Conservation (phyloP, 2,888 invertebrate genomes). For the Bhutanitis thaidina region DNA sequence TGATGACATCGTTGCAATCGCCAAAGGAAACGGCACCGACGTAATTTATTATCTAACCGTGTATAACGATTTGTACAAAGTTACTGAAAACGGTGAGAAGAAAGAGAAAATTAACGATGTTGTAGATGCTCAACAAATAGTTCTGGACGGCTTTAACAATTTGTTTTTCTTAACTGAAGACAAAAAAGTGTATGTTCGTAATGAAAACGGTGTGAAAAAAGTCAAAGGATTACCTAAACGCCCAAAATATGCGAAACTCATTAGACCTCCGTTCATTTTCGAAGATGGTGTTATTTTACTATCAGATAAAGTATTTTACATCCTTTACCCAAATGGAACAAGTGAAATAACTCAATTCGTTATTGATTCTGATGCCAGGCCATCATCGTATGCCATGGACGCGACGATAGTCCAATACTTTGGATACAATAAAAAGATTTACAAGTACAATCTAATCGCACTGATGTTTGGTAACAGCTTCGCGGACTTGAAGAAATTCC, state of each 20-base stretch:
- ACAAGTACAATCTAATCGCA: constrained; percentile 48
- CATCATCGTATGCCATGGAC: constrained; percentile 49
- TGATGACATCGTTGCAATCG: constrained; percentile 31
- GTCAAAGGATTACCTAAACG: constrained; percentile 46
- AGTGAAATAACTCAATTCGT: constrained; percentile 31
- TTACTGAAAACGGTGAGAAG: constrained; percentile 46
- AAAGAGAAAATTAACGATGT: constrained; percentile 42
- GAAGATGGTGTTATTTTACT: constrained; percentile 38
- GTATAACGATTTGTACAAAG: constrained; percentile 47
- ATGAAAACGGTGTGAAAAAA: constrained; percentile 35
- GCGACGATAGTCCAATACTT: constrained; percentile 47
- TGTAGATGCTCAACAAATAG: constrained; percentile 45
- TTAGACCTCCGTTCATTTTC: constrained; percentile 45
- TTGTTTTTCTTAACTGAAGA: constrained; percentile 46
- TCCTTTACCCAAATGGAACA: constrained; percentile 43
- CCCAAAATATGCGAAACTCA: constrained; percentile 33
- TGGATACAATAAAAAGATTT: constrained; percentile 55
- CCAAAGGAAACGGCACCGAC: constrained; percentile 28
- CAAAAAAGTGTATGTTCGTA: constrained; percentile 40
- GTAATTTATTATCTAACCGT: constrained; percentile 48
- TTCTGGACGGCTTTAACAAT: constrained; percentile 48
- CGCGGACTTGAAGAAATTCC: background rate
- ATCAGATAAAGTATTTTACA: constrained; percentile 38
- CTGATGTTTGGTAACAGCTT: constrained; percentile 18
- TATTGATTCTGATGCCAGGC: constrained; percentile 32